Evolutionary conservation across 2,113 vertebrate genomes (phyloP).

Genomic region (Pedetes capensis): DNA sequence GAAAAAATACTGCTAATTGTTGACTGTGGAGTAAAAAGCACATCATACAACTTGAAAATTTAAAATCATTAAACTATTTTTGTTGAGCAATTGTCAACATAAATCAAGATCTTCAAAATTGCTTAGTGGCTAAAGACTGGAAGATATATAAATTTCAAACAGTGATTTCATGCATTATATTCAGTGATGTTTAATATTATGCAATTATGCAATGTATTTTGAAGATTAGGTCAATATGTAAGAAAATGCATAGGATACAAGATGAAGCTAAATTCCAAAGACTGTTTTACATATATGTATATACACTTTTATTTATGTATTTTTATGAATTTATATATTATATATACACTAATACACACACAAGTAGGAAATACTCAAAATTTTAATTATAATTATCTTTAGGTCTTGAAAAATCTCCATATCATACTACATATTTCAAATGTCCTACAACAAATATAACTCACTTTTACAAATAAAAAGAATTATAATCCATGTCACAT

Average conservation of each 20-base stretch:
- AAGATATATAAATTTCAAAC: not conserved
- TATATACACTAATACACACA: rapidly evolving
- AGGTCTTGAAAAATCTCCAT: not conserved
- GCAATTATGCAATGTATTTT: not conserved
- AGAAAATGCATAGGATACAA: not conserved
- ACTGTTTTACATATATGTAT: not conserved
- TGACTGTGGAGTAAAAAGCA: not conserved
- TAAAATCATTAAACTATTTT: not conserved
- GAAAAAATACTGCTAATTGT: not conserved
- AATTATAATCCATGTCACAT: not conserved
- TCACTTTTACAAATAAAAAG: not conserved
- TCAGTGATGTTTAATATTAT: not conserved
- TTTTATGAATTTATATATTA: not conserved
- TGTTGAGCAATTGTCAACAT: not conserved
- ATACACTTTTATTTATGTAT: not conserved
- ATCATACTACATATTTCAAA: not conserved
- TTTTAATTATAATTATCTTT: not conserved
- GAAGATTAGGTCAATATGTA: not conserved
- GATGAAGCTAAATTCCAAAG: not conserved
- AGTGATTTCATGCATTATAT: not conserved
- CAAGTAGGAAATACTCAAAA: not conserved
- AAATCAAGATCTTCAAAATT: not conserved
- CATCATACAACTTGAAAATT: not conserved
- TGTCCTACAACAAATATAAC: not conserved
- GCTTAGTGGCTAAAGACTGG: not conserved